These are phyloP conservation scores for Drosophila novamexicana DNA, from an alignment of 1,140 invertebrate genomes.

Conservation along the genomic window DNA sequence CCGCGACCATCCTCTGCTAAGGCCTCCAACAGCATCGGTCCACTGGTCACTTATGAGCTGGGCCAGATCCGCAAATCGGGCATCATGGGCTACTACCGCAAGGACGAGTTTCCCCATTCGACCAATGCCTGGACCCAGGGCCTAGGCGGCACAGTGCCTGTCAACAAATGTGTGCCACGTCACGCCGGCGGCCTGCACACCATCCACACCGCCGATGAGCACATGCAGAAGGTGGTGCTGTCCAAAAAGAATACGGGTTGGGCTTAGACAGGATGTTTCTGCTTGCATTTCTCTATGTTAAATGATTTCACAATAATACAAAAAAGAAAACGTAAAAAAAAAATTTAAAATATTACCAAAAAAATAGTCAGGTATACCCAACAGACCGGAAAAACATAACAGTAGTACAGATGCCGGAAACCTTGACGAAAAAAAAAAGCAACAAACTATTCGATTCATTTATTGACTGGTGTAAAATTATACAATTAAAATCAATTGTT, in stretches of 20 bases:
- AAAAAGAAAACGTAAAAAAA: background rate
- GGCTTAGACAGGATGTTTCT: slow-evolving; percentile 18
- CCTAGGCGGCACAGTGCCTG: slow-evolving; percentile 15
- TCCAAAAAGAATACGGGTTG: slow-evolving; percentile 63
- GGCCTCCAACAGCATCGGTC: slow-evolving; percentile 85
- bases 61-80: slow-evolving; percentile 85
- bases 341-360: background rate
- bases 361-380: background rate
- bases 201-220: slow-evolving; percentile 88
- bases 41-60: slow-evolving; percentile 88
- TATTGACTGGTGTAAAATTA: background rate
- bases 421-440: background rate
- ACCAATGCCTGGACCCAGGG: slow-evolving; percentile 61
- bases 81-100: slow-evolving; percentile 77
- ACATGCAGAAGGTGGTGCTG: slow-evolving; percentile 78
- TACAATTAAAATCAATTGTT: slow-evolving; percentile 7
- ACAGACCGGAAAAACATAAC: background rate
- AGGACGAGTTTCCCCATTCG: slow-evolving; percentile 73
- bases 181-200: slow-evolving; percentile 91
- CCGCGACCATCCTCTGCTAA: slow-evolving; percentile 85
- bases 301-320: background rate
- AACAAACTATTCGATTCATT: background rate
- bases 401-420: background rate
- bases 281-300: background rate
- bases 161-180: slow-evolving; percentile 88